Conservation (phyloP, 2,797 vertebrate species). For the Smutsia gigantea region DNA sequence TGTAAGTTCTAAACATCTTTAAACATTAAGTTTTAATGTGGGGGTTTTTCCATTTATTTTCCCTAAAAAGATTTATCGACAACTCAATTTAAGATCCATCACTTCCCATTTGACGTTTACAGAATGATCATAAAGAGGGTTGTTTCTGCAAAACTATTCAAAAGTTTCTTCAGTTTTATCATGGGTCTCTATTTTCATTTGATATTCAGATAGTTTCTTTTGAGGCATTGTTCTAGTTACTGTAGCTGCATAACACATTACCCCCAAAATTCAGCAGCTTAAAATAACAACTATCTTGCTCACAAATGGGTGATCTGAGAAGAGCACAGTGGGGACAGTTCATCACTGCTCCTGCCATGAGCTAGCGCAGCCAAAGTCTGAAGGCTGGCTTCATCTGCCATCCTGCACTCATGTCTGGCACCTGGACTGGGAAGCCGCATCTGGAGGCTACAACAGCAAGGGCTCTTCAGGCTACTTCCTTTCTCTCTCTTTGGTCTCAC, state of each 20-base stretch:
- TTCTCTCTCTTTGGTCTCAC: background rate
- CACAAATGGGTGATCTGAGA: background rate
- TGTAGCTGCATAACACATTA: background rate
- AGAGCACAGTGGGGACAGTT: background rate
- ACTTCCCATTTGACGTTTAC: background rate
- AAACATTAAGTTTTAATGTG: background rate
- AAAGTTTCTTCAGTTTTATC: conserved; percentile 39
- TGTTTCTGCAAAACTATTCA: conserved; percentile 25
- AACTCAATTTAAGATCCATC: background rate
- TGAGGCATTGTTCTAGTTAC: background rate
- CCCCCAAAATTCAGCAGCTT: background rate
- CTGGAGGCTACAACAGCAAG: background rate
- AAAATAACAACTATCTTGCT: background rate
- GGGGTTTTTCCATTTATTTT: background rate
- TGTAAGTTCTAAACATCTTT: background rate
- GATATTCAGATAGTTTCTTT: background rate
- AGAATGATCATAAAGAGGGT: background rate
- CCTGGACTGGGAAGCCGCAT: background rate
- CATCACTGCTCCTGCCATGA: background rate
- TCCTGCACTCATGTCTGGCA: background rate
- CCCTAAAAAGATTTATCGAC: background rate
- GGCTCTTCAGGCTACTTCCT: background rate
- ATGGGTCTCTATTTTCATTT: conserved; percentile 9
- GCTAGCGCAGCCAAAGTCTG: background rate
- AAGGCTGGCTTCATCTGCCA: background rate